A percentile compares a stretch with the other conserved stretches of the same genome.
Evolutionary conservation across 2,797 vertebrate genomes (phyloP).

Genomic region (Enteromius radiatus): DNA sequence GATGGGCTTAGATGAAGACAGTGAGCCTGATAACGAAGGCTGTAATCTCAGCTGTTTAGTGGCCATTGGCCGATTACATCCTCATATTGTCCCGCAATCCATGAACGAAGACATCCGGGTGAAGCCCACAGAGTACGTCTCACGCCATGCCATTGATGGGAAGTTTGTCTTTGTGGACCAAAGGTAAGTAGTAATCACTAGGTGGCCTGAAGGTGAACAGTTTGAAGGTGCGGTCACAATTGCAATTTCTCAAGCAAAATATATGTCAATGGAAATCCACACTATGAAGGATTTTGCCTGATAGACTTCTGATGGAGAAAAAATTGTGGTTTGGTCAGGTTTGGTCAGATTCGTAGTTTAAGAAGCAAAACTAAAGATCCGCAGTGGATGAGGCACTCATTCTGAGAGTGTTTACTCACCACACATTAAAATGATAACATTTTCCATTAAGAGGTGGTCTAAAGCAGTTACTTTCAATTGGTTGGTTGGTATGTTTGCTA

Average conservation of each 20-base stretch:
- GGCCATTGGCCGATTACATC: conserved; percentile 88
- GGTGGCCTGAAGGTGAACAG: background rate
- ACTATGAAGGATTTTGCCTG: background rate
- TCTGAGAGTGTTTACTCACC: background rate
- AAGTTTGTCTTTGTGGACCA: conserved; percentile 97
- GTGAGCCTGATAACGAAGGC: conserved; percentile 85
- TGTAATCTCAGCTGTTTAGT: conserved; percentile 91
- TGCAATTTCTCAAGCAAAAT: background rate
- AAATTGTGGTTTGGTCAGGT: too few species aligned
- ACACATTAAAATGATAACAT: too few species aligned
- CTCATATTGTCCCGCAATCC: conserved; percentile 80
- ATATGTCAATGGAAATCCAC: background rate
- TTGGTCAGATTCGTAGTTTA: background rate
- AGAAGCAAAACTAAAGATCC: background rate
- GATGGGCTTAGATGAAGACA: conserved; percentile 87
- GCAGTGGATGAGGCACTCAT: background rate
- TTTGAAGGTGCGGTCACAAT: background rate
- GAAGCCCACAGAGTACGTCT: conserved; percentile 90
- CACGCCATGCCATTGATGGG: conserved; percentile 93
- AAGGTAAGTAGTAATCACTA: conserved; percentile 80
- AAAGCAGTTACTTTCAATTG: background rate
- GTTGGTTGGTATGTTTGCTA: background rate
- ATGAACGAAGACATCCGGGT: conserved; percentile 83
- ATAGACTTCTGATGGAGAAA: background rate
- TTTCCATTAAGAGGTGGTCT: background rate